Conservation (phyloP, 53 echinoderm and acorn worm genomes). For the Astropecten irregularis region DNA sequence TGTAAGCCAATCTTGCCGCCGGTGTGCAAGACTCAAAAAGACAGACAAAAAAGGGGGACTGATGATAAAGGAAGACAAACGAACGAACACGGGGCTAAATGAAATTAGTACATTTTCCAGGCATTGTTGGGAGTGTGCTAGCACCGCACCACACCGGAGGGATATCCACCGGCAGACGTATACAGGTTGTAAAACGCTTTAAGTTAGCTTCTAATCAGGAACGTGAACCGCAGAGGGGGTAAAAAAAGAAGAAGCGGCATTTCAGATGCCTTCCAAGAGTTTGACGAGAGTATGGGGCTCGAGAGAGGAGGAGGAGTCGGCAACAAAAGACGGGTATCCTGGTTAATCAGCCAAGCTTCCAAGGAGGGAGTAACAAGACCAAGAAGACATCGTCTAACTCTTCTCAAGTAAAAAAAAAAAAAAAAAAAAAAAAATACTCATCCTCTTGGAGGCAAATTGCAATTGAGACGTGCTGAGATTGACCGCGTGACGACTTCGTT, state of each 20-base stretch:
- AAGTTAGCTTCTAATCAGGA: constrained; percentile 55
- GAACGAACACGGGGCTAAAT: constrained; percentile 25
- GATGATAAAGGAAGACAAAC: not conserved
- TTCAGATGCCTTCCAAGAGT: constrained; percentile 11
- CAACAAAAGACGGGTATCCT: constrained; percentile 22
- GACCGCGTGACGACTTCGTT: too few relatives aligned
- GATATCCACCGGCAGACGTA: not conserved
- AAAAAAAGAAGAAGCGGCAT: constrained; percentile 31
- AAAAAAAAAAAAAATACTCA: too few relatives aligned
- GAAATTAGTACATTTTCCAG: constrained; percentile 49
- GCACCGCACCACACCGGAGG: too few relatives aligned
- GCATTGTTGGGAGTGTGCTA: too few relatives aligned
- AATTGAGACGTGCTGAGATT: too few relatives aligned
- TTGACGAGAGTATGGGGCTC: not conserved
- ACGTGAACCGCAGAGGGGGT: not conserved
- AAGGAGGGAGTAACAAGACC: not conserved
- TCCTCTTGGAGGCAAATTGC: too few relatives aligned
- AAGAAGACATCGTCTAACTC: not conserved
- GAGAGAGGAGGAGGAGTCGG: constrained; percentile 8
- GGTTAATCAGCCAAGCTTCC: constrained; percentile 36
- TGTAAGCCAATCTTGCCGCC: constrained; percentile 39
- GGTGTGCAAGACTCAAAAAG: not conserved
- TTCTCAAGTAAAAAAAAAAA: too few relatives aligned
- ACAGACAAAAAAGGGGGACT: not conserved
- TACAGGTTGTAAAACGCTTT: constrained; percentile 13